Evolutionary conservation across 2,888 invertebrate species (phyloP), one percentile per base, ranked within the genome.

Genomic region (Serripes groenlandicus): DNA sequence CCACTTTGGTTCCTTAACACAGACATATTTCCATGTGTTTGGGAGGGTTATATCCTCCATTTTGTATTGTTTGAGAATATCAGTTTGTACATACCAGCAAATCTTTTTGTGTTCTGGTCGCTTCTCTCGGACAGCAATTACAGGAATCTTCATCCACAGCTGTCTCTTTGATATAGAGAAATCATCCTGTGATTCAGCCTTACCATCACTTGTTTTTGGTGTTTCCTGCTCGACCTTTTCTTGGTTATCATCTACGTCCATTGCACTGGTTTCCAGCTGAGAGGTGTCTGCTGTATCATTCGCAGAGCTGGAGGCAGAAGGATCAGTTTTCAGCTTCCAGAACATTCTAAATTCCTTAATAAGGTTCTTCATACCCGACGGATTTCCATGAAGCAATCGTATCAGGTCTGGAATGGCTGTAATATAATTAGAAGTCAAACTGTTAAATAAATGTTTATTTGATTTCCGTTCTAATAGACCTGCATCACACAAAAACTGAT

Each of bases 81-180:
- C 96, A 11, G 96, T 95, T 0, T 95, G 92, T 0, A 97, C 96
- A 88, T 96, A 95, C 97, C 97, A 97, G 89, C 96, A 96, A n/a
- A 94, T 93, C 77, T 96, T 96, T 73, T 96, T 96, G 80, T 95
- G 95, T 23, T 83, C 96, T 0, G 96, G 95, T 85, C 96, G 95
- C 70, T 95, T 95, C 84, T 95, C 96, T 95, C 96, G 96, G 1
- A 94, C 94, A 0, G 96, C 96, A 21, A 97, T 95, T 87, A 96
- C 95, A 69, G 95, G 95, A 42, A 97, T 96, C 91, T 90, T 93
- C 21, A 90, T 86, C 34, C 92, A 92, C 32, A 93, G 77, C 81
- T 93, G 94, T 32, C 93, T 81, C 82, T 93, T 94, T 4, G 94
- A 94, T 21, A 94, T 93, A 18, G 79, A 73, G 75, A 85, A 90